A percentile compares a stretch with the other conserved stretches of the same genome.
phyloP scores from a whole-genome alignment of 2,888 invertebrate species.

The Lymantria dispar region DNA sequence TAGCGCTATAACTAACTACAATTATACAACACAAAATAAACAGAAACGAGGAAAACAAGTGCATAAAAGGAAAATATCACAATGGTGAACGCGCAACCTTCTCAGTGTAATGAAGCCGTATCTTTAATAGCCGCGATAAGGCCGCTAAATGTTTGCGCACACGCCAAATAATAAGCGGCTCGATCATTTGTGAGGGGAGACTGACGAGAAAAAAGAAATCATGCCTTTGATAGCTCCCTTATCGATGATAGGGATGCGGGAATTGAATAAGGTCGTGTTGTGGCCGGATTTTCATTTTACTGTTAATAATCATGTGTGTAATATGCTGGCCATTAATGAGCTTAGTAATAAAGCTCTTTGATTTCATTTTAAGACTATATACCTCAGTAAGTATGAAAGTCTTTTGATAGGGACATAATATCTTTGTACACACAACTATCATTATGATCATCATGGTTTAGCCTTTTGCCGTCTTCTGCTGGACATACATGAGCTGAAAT shows the following conservation, averaged over 20 bases:
- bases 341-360: background rate
- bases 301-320: conserved; percentile 17
- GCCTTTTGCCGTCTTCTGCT: no score
- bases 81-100: conserved; percentile 26
- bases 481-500: no score
- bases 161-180: conserved; percentile 80
- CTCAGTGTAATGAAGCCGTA: conserved; percentile 77
- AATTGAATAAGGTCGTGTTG: conserved; percentile 59
- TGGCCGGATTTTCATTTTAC: conserved; percentile 18
- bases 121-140: conserved; percentile 80
- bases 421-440: no score
- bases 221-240: conserved; percentile 50
- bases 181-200: conserved; percentile 75
- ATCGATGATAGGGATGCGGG: conserved; percentile 57
- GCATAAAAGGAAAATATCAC: conserved; percentile 30
- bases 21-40: conserved; percentile 22
- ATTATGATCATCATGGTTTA: no score
- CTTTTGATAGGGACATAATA: no score
- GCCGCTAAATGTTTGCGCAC: conserved; percentile 79
- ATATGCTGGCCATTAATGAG: background rate
- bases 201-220: conserved; percentile 57
- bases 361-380: no score
- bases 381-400: no score
- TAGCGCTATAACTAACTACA: conserved; percentile 5
- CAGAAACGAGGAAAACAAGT: conserved; percentile 31